Evolutionary conservation across 2,113 vertebrate genomes (phyloP), one percentile per base, ranked within the genome.

Genomic region (Aspidoscelis tigris): DNA sequence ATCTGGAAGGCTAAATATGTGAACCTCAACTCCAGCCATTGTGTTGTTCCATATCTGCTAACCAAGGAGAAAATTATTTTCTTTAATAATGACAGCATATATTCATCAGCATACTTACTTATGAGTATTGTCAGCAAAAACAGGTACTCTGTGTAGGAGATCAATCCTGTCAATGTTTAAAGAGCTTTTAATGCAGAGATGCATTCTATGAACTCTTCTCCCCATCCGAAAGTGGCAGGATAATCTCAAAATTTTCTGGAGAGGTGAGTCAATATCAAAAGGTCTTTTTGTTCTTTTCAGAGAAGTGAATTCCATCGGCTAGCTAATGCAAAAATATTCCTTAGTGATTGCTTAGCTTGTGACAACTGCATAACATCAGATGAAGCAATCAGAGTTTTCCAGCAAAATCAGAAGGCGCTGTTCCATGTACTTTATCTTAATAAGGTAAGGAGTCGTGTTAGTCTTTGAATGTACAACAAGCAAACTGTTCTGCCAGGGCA

Each of bases 121-220:
- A 97, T 99, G 75, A 99, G 94, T 89, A 99, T 98, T 9, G 98
- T 99, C 91, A 99, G 96, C 95, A 99, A 94, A 94, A 99, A 99
- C 41, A 99, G 95, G 92, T 99, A 99, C 84, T 99, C 99, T 1
- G 97, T 98, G 89, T 99, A 99, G 64, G 99, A 99, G 86, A 99
- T 98, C 88, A 99, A 85, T n/a, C 98, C 99, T 99, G 94, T 61
- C 18, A 16, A 14, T 18, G 14, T 61, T 61, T 18, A 61, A 61
- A 61, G 14, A 61, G 14, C 12, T 16, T 12, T 61, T 61, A 18
- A 18, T 61, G 43, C 2, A 22, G 53, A 78, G 41, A 81, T 76
- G 8, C 20, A 14, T 61, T 18, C 4, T 61, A 18, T 61, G 58
- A 16, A 61, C 16, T 10, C 85, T 4, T 0, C 18, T 78, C 0